phyloP scores from a whole-genome alignment of 2,888 invertebrate genomes.

The Xylota segnis region DNA sequence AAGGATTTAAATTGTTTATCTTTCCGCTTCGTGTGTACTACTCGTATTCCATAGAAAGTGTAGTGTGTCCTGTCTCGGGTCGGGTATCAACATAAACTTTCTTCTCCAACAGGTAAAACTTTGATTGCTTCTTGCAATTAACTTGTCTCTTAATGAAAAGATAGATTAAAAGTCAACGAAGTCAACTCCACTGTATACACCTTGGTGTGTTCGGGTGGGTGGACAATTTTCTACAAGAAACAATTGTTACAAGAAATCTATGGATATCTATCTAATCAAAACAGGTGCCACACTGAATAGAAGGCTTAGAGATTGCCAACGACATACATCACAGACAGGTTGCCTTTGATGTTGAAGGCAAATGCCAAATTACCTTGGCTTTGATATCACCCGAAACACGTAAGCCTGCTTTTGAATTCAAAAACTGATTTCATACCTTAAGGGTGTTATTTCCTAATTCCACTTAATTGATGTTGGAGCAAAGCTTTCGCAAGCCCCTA shows the following conservation, averaged over 20 bases:
- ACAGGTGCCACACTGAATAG: conserved; percentile 7
- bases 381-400: no score
- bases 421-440: not conserved
- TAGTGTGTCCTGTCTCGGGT: not conserved
- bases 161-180: conserved; percentile 51
- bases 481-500: not conserved
- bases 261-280: not conserved
- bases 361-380: not conserved
- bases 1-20: conserved; percentile 44
- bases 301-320: not conserved
- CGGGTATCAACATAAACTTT: conserved; percentile 15
- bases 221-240: not conserved
- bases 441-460: conserved; percentile 20
- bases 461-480: conserved; percentile 24
- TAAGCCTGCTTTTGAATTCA: conserved; percentile 23
- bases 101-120: conserved; percentile 48
- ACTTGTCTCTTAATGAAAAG: conserved; percentile 46
- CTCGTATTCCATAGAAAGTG: conserved; percentile 1
- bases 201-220: not conserved
- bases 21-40: conserved; percentile 23
- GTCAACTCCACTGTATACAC: not conserved
- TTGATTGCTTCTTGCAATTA: conserved; percentile 66
- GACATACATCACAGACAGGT: not conserved
- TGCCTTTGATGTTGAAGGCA: conserved; percentile 28
- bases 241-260: not conserved